Percentiles rank a stretch among this genome's conserved stretches.
Conservation (phyloP, 2,113 vertebrate species). For the Macaca mulatta region DNA sequence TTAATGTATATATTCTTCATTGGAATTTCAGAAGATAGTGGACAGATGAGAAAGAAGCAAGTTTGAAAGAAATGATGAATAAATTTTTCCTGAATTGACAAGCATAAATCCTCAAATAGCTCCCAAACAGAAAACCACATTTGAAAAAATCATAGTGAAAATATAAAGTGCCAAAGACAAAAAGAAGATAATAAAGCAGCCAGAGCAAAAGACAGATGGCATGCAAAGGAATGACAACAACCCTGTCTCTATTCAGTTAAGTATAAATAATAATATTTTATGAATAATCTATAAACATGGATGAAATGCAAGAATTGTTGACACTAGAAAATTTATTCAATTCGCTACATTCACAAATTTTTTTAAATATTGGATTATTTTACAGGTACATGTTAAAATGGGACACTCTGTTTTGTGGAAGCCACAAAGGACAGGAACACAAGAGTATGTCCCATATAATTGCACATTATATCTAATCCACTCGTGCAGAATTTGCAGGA, state of each 20-base stretch:
- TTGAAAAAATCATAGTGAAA: neutral
- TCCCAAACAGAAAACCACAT: neutral
- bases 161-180: neutral
- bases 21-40: neutral
- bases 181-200: neutral
- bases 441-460: neutral
- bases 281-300: neutral
- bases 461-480: neutral
- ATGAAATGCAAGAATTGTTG: neutral
- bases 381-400: neutral
- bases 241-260: neutral
- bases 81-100: neutral
- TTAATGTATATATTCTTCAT: neutral
- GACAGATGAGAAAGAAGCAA: neutral
- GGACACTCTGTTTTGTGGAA: neutral
- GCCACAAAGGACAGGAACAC: neutral
- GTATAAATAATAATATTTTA: neutral
- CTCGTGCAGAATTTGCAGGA: neutral
- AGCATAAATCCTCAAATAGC: neutral
- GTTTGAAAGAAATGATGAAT: neutral
- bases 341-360: neutral
- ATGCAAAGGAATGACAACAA: neutral
- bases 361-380: neutral
- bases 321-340: neutral
- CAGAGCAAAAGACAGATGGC: neutral